phyloP scores from a whole-genome alignment of 1,140 invertebrate genomes.

The Lamellibrachia luymesi region DNA sequence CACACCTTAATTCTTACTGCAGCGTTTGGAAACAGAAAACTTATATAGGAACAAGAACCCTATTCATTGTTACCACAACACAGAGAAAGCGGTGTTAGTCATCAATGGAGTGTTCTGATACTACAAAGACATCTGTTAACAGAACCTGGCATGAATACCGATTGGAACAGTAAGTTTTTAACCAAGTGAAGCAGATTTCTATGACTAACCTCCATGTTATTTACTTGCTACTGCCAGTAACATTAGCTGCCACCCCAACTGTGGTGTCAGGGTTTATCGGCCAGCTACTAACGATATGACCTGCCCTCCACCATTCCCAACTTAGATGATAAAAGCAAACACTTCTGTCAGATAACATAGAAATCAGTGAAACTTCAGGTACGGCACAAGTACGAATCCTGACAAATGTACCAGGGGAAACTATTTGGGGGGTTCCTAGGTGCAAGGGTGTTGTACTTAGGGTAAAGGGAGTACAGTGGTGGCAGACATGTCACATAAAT shows the following conservation, averaged over 20 bases:
- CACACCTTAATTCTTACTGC: no score
- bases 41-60: background rate
- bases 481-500: background rate
- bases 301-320: background rate
- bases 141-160: background rate
- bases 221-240: background rate
- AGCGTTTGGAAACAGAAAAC: background rate
- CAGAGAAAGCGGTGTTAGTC: background rate
- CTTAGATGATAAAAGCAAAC: background rate
- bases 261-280: background rate
- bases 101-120: background rate
- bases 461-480: background rate
- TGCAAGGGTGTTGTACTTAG: background rate
- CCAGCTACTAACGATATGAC: background rate
- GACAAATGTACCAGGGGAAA: background rate
- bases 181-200: background rate
- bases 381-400: no score
- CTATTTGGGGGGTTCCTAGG: background rate
- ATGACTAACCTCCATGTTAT: background rate
- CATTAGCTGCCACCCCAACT: no score
- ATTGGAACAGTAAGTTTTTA: background rate
- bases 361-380: background rate
- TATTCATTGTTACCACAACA: background rate
- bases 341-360: constrained; percentile 5
- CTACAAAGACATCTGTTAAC: background rate